Base-by-base conservation (phyloP, 2,888 invertebrate genomes). In the Cataglyphis rosenhaueri region DNA sequence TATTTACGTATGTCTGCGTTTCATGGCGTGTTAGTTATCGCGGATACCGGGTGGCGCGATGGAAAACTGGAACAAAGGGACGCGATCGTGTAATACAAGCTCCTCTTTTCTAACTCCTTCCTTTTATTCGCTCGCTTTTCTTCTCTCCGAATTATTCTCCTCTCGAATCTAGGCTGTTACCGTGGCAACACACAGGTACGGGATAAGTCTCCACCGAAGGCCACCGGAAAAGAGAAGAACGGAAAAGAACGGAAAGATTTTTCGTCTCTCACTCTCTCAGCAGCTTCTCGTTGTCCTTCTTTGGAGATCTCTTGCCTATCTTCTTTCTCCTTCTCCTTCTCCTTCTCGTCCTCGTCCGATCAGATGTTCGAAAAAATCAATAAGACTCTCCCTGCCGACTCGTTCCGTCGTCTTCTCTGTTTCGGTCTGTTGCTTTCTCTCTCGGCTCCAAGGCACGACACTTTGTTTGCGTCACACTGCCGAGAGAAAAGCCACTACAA, bases 81-180 rank as follows among this genome's bases (percentile, higher is more conserved):
- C 82, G 68, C 83, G 68, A 71, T 70, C 79, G 68, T 78, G 75
- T 82, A 78, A 84, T 81, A 73, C 68, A 81, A 35, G 61, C 48
- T 82, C n/a, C 48, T 73, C 59, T 41, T 65, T 68, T 48, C 48
- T n/a, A n/a, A 59, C 64, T 65, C 75, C 65, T 55, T 62, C 75
- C 25, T 52, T 83, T 75, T 64, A 18, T 62, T 83, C 66, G 78
- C 32, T 32, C 38, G 52, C 44, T 25, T 25, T 25, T 48, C 59
- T 52, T 12, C 57, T 76, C 68, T 57, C 55, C 32, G 55, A 44
- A 32, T 52, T 61, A 70, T 81, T 55, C 61, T 70, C 55, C 85
- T 85, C 87, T 85, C 82, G 87, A 92, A 93, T 92, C 91, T 92
- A 92, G 92, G 92, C 91, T 92, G 92, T 92, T 92, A 88, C 92